A percentile compares a stretch with the other conserved stretches of the same genome.
Conservation (phyloP, 2,113 vertebrate genomes). For the Pseudopodoces humilis region DNA sequence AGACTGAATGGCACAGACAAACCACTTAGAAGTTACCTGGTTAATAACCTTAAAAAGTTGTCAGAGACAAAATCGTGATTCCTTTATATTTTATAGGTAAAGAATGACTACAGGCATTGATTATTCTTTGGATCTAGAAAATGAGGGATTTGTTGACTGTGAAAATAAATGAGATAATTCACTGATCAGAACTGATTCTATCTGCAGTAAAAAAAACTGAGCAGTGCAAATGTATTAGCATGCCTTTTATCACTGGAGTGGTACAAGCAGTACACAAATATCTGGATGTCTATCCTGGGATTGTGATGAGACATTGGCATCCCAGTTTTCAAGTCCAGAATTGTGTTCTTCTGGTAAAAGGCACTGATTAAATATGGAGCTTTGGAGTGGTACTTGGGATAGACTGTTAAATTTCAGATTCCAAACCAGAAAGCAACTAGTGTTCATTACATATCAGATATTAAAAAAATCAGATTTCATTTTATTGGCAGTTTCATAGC, state of each 20-base stretch:
- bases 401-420: background rate
- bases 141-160: background rate
- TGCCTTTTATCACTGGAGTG: background rate
- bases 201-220: background rate
- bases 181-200: background rate
- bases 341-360: background rate
- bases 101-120: background rate
- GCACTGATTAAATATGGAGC: background rate
- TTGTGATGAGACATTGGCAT: background rate
- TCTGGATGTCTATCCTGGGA: background rate
- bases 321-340: background rate
- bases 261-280: background rate
- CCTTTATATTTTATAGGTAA: background rate
- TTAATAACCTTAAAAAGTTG: slow-evolving; percentile 9
- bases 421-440: background rate
- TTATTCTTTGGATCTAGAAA: background rate
- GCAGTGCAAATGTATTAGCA: background rate
- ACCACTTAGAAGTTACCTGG: background rate
- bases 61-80: background rate
- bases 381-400: background rate
- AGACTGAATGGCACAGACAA: background rate
- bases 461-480: background rate
- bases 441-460: background rate
- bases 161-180: background rate
- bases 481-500: background rate